phyloP scores from a whole-genome alignment of 2,113 vertebrate species.

The Cephalopterus ornatus region DNA sequence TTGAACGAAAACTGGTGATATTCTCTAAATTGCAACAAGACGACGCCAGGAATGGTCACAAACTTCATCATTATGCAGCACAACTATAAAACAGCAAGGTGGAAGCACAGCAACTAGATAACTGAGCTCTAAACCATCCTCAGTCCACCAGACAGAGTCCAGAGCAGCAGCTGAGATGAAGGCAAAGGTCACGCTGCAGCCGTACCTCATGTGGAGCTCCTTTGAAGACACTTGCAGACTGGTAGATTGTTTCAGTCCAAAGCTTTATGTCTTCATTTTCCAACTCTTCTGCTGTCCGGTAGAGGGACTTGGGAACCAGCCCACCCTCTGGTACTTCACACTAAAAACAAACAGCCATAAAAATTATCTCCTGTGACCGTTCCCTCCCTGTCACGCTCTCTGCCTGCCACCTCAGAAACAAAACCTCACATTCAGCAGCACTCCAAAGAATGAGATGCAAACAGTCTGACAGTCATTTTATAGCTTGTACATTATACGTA shows the following conservation, averaged over 20 bases:
- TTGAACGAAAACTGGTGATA: not conserved
- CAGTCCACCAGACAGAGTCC: not conserved
- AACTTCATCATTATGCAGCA: not conserved
- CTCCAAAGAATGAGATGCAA: not conserved
- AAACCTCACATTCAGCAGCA: not conserved
- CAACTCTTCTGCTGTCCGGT: slow-evolving; percentile 89
- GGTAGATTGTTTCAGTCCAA: slow-evolving; percentile 94
- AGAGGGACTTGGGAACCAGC: slow-evolving; percentile 91
- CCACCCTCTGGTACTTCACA: slow-evolving; percentile 94
- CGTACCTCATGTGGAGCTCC: slow-evolving; percentile 92
- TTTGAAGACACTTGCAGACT: slow-evolving; percentile 93
- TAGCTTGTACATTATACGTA: not conserved
- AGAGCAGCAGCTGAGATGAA: not conserved
- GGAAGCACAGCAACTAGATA: not conserved
- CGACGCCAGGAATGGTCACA: not conserved
- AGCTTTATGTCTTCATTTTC: slow-evolving; percentile 90
- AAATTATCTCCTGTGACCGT: not conserved
- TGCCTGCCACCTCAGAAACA: not conserved
- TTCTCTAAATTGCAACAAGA: not conserved
- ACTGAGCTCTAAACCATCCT: not conserved
- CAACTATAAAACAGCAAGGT: not conserved
- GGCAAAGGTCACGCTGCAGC: not conserved
- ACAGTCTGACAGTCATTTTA: not conserved
- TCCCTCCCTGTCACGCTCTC: not conserved
- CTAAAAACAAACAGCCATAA: slow-evolving; percentile 56